Evolutionary conservation across 2,113 vertebrate genomes (phyloP).

Genomic region (Corythornis madagascariensis): DNA sequence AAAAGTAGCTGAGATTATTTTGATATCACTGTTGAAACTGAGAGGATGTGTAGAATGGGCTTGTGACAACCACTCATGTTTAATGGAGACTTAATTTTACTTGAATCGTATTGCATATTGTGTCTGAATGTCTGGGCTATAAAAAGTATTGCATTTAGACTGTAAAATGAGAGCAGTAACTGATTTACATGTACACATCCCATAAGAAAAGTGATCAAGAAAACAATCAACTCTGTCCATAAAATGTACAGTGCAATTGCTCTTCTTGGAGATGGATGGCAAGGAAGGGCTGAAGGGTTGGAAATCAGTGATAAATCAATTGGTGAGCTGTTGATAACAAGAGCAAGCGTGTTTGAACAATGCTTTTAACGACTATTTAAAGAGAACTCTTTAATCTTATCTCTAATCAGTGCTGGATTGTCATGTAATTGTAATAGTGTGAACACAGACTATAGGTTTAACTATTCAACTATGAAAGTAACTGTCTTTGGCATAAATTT

Average conservation of each 20-base stretch:
- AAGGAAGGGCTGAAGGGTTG: not conserved
- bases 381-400: slow-evolving; percentile 26
- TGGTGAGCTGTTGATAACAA: slow-evolving; percentile 19
- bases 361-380: slow-evolving; percentile 47
- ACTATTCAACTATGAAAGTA: slow-evolving; percentile 41
- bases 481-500: slow-evolving; percentile 22
- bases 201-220: slow-evolving; percentile 17
- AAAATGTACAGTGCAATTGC: slow-evolving; percentile 32
- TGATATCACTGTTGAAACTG: slow-evolving; percentile 24
- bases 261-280: slow-evolving; percentile 1
- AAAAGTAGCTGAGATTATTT: slow-evolving; percentile 37
- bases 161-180: slow-evolving; percentile 22
- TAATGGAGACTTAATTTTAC: slow-evolving; percentile 57
- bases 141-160: slow-evolving; percentile 51
- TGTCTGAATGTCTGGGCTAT: slow-evolving; percentile 67
- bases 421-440: slow-evolving; percentile 41
- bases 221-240: slow-evolving; percentile 49
- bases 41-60: slow-evolving; percentile 15
- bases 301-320: not conserved
- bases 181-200: slow-evolving; percentile 39
- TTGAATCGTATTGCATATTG: slow-evolving; percentile 63
- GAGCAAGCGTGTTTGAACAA: not conserved
- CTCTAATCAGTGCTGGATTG: slow-evolving; percentile 46
- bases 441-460: slow-evolving; percentile 19
- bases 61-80: slow-evolving; percentile 42